Percentiles rank a stretch among this genome's conserved stretches.
These are phyloP conservation scores for Phrynocephalus vlangalii DNA, from an alignment of 2,797 vertebrate species.

Conservation along the genomic window DNA sequence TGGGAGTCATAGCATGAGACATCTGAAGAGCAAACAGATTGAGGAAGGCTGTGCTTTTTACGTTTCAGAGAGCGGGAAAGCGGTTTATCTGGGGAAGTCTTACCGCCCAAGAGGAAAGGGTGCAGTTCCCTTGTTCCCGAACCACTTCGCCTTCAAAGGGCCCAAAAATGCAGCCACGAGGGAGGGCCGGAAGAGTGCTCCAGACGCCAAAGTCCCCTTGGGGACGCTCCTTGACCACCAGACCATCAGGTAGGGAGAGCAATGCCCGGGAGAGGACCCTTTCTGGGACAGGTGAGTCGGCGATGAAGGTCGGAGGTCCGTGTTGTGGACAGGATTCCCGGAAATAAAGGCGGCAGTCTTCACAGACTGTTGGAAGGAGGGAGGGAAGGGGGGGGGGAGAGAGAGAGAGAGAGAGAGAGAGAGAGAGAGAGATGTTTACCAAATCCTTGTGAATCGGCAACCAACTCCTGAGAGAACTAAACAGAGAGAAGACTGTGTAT, in stretches of 20 bases:
- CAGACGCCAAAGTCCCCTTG: constrained; percentile 73
- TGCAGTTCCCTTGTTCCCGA: constrained; percentile 67
- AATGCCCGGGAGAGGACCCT: constrained; percentile 71
- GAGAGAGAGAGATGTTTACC: not conserved
- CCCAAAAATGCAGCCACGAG: constrained; percentile 73
- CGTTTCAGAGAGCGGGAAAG: not conserved
- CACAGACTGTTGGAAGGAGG: constrained; percentile 55
- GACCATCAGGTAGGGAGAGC: constrained; percentile 79
- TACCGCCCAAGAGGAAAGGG: constrained; percentile 77
- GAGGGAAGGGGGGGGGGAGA: too few relatives aligned
- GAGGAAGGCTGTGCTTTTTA: not conserved
- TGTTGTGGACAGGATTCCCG: constrained; percentile 63
- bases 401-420: not conserved
- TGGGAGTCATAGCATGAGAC: not conserved
- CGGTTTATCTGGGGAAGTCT: constrained; percentile 20
- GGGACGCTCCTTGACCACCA: constrained; percentile 65
- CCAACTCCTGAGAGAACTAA: not conserved
- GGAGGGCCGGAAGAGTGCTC: constrained; percentile 69
- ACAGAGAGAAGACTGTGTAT: too few relatives aligned
- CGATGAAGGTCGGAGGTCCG: constrained; percentile 62
- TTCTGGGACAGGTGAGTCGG: constrained; percentile 64
- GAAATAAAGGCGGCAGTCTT: constrained; percentile 67
- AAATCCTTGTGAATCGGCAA: not conserved
- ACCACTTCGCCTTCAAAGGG: constrained; percentile 77
- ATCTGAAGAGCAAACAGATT: not conserved